These are phyloP conservation scores for Phalacrocorax carbo DNA, from an alignment of 2,113 vertebrate species.

Conservation along the genomic window DNA sequence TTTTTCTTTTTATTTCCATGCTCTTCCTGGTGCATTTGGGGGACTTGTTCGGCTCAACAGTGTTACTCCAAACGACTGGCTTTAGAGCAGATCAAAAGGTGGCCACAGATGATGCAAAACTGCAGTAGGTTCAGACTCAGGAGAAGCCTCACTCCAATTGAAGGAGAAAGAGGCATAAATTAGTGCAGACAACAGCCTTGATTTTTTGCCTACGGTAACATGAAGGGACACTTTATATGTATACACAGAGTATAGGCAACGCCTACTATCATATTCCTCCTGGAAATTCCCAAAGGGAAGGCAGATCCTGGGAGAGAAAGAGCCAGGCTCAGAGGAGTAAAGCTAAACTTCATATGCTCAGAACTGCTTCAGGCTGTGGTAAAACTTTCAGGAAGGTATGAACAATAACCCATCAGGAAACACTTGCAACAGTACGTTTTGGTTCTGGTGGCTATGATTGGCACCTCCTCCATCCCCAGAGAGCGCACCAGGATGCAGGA, in stretches of 20 bases:
- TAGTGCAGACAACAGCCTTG: neutral
- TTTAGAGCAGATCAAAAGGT: neutral
- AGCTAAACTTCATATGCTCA: neutral
- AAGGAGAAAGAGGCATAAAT: neutral
- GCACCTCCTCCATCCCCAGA: neutral
- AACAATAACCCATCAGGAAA: neutral
- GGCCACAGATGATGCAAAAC: neutral
- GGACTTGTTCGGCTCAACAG: neutral
- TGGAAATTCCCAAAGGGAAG: neutral
- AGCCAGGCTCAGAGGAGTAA: neutral
- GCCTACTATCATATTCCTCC: neutral
- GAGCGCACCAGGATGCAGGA: neutral
- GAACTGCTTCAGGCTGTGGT: neutral
- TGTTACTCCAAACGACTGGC: neutral
- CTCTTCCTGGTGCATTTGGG: neutral
- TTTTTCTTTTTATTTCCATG: neutral
- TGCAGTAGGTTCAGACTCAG: neutral
- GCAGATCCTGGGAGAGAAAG: neutral
- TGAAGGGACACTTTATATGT: neutral
- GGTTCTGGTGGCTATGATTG: neutral
- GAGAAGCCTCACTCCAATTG: neutral
- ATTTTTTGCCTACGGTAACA: neutral
- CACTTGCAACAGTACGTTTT: neutral
- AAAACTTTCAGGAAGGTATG: neutral
- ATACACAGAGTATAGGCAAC: neutral